Evolutionary conservation across 2,888 invertebrate genomes (phyloP).

Genomic region (Chrysodeixis includens): DNA sequence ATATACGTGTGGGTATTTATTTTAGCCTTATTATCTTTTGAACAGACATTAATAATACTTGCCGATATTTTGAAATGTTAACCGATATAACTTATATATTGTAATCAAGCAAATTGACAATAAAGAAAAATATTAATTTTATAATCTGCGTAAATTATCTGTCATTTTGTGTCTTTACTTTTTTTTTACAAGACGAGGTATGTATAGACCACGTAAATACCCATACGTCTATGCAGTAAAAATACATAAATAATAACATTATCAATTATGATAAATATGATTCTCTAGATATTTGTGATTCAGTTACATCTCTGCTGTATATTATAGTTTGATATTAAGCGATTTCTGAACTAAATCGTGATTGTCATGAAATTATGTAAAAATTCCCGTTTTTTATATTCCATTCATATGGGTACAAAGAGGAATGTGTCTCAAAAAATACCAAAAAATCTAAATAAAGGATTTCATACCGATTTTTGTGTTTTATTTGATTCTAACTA

Average conservation of each 20-base stretch:
- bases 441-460: conserved; percentile 84
- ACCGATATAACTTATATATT: too few relatives aligned
- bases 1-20: conserved; percentile 29
- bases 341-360: conserved; percentile 28
- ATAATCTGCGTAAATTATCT: too few relatives aligned
- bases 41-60: too few relatives aligned
- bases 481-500: conserved; percentile 59
- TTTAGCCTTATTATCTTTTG: too few relatives aligned
- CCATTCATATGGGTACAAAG: conserved; percentile 74
- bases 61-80: too few relatives aligned
- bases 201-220: too few relatives aligned
- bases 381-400: conserved; percentile 67
- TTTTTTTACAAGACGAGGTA: too few relatives aligned
- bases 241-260: conserved; percentile 2
- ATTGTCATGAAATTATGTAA: conserved; percentile 40
- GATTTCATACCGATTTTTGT: conserved; percentile 78
- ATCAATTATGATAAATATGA: background rate
- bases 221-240: conserved; percentile 4
- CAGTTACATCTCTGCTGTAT: conserved; percentile 23
- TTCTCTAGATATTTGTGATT: conserved; percentile 5
- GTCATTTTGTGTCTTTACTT: too few relatives aligned
- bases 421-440: conserved; percentile 83
- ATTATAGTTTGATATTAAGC: conserved; percentile 34
- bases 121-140: too few relatives aligned
- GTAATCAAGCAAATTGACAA: too few relatives aligned